These are phyloP conservation scores for Pandemis corylana DNA, from an alignment of 2,888 invertebrate species.

Conservation along the genomic window DNA sequence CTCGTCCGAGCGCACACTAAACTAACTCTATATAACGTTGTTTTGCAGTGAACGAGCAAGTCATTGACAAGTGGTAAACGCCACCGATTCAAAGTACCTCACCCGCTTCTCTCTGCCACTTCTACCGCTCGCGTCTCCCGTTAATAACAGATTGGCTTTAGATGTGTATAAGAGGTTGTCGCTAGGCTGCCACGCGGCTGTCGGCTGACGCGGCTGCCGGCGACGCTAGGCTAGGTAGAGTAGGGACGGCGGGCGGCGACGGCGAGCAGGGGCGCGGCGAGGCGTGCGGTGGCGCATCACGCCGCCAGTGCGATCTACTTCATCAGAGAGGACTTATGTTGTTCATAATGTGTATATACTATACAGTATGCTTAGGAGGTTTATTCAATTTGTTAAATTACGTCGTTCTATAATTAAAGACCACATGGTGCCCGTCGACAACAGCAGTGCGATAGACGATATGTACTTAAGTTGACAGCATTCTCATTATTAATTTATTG, in stretches of 20 bases:
- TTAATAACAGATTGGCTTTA: conserved; percentile 67
- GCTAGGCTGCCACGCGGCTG: conserved; percentile 50
- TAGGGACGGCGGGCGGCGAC: conserved; percentile 49
- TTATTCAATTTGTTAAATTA: conserved; percentile 83
- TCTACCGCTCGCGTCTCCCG: conserved; percentile 77
- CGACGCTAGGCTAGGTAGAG: conserved; percentile 45
- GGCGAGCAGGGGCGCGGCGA: conserved; percentile 48
- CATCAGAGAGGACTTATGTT: conserved; percentile 75
- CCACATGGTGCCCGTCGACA: conserved; percentile 85
- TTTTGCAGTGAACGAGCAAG: conserved; percentile 89
- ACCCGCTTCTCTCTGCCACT: conserved; percentile 79
- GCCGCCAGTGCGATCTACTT: conserved; percentile 64
- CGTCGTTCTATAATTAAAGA: conserved; percentile 82
- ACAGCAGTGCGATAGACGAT: conserved; percentile 82
- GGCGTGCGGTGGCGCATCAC: conserved; percentile 49
- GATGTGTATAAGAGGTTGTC: conserved; percentile 57
- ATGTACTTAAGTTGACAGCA: conserved; percentile 85
- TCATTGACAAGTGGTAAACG: conserved; percentile 89
- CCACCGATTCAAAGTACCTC: conserved; percentile 81
- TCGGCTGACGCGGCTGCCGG: conserved; percentile 39
- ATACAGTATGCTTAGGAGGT: conserved; percentile 84
- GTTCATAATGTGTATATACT: conserved; percentile 84
- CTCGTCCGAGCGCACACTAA: conserved; percentile 74
- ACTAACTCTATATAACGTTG: conserved; percentile 75
- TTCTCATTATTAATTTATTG: conserved; percentile 80